Evolutionary conservation across 1,140 invertebrate genomes (phyloP), one percentile per base, ranked within the genome.

Genomic region (Zaprionus nigranus): DNA sequence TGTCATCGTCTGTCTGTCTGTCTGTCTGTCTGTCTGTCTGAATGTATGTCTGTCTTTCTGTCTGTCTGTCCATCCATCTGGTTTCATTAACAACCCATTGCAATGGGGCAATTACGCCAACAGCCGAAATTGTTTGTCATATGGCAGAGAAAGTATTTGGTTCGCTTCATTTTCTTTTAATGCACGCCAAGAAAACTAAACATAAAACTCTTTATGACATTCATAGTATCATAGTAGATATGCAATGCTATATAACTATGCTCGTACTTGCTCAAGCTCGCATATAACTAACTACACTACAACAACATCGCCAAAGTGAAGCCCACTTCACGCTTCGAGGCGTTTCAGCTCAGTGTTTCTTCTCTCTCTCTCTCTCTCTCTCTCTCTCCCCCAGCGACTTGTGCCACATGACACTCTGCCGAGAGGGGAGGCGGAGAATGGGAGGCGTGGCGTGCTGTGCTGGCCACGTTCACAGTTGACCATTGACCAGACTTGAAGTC

Each of bases 21-120:
- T 40, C 40, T 62, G 17, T 51, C 63, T 57, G 17, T 34, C 51
- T 53, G 40, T 64, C 71, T 13, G 66, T 62, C 61, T n/a, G n/a
- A n/a, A n/a, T n/a, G n/a, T n/a, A n/a, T n/a, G n/a, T n/a, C n/a
- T n/a, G n/a, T n/a, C n/a, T n/a, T n/a, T n/a, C n/a, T 57, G 17
- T 34, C 51, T 53, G 40, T 64, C 71, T 13, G 66, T 62, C 61
- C 53, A 70, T 77, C 75, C 79, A 78, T 75, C 66, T 78, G 72
- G 67, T 82, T 88, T 88, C 87, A 87, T 87, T 88, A 87, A 82
- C 84, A 83, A 82, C 73, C 62, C 80, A 86, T 87, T 88, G 84
- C 84, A 78, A 76, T 71, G 77, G 83, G 77, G 83, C 83, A 87
- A 87, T 88, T 87, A 87, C 84, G 81, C 57, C 84, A 83, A 86